Conservation (phyloP, 1,140 invertebrate genomes). For the Drosophila santomea region DNA sequence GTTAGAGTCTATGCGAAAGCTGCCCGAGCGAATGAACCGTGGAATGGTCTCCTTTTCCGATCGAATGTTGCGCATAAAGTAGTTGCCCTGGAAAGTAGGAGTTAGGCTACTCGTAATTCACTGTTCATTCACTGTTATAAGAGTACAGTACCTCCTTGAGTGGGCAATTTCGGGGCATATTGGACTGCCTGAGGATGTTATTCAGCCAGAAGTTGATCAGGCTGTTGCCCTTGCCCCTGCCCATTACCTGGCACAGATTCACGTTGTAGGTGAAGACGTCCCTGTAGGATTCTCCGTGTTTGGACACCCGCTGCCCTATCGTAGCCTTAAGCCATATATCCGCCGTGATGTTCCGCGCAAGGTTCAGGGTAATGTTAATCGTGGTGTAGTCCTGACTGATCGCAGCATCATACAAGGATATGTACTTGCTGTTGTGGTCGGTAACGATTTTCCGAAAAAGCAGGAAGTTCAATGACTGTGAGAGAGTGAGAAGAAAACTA, state of each 20-base stretch:
- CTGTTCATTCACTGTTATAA: neutral
- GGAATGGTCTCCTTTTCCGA: conserved; percentile 50
- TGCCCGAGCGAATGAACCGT: conserved; percentile 46
- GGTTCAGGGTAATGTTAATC: conserved; percentile 45
- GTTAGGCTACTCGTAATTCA: no score
- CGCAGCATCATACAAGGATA: conserved; percentile 28
- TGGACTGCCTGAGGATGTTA: conserved; percentile 43
- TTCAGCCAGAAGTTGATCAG: conserved; percentile 54
- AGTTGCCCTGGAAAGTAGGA: conserved; percentile 30
- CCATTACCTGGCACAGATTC: conserved; percentile 57
- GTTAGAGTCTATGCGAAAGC: conserved; percentile 38
- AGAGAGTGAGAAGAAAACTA: no score
- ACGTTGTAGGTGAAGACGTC: conserved; percentile 53
- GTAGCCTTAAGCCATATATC: conserved; percentile 47
- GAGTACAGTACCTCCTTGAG: conserved; percentile 37
- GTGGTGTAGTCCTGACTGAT: conserved; percentile 40
- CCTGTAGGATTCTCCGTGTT: conserved; percentile 16
- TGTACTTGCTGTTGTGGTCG: conserved; percentile 35
- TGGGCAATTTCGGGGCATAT: conserved; percentile 49
- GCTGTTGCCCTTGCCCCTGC: conserved; percentile 30
- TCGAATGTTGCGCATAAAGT: conserved; percentile 48
- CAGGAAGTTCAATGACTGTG: conserved; percentile 35
- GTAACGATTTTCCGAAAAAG: conserved; percentile 40
- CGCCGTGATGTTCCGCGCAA: conserved; percentile 20
- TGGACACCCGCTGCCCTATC: conserved; percentile 33